Conservation (phyloP, 2,888 invertebrate species). For the Mylabris sibirica region DNA sequence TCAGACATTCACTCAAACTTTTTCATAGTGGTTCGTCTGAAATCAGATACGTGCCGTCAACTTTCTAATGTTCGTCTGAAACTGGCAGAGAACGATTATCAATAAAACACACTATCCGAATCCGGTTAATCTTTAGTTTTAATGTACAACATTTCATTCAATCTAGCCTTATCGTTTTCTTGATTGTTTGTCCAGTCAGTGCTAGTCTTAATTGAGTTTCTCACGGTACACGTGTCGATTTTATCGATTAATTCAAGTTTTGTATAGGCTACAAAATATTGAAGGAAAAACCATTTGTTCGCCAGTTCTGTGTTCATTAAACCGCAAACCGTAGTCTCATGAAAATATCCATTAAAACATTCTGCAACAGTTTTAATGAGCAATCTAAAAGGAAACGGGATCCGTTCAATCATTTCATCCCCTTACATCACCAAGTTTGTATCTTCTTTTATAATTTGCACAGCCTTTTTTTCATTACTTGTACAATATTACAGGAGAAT, state of each 20-base stretch:
- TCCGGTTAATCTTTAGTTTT: background rate
- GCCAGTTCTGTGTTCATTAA: background rate
- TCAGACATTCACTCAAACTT: too few species aligned
- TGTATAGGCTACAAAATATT: too few species aligned
- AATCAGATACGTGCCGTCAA: background rate
- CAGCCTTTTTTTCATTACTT: background rate
- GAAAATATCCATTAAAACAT: background rate
- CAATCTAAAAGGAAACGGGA: background rate
- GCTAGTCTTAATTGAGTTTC: background rate
- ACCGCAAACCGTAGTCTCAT: background rate
- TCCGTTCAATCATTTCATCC: background rate
- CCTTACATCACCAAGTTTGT: background rate
- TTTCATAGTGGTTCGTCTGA: background rate
- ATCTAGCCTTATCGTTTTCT: background rate
- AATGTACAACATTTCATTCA: background rate
- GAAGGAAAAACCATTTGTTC: background rate
- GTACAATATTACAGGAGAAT: background rate
- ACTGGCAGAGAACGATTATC: background rate
- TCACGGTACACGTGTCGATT: background rate
- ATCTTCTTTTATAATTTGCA: background rate
- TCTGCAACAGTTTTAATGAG: slow-evolving; percentile 6
- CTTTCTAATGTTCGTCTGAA: background rate
- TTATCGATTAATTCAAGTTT: background rate
- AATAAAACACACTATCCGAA: background rate
- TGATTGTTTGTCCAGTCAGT: background rate